Evolutionary conservation across 2,113 vertebrate species (phyloP), one percentile per base, ranked within the genome.

Genomic region (Muscicapa adusta): DNA sequence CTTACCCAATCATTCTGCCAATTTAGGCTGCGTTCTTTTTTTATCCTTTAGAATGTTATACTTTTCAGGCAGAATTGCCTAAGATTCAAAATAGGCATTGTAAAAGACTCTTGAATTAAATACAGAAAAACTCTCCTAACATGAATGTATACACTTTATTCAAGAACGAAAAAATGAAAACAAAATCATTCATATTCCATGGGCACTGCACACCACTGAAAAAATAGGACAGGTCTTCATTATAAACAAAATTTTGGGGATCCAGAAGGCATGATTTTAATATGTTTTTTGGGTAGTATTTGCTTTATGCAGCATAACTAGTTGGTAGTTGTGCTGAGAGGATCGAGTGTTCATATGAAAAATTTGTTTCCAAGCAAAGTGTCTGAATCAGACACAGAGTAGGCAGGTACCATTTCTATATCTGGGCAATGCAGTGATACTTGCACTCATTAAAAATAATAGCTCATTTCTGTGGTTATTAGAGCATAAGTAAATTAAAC

Each of bases 381-480:
- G 33, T 70, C 67, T 91, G 73, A 91, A 84, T 85, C 53, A 57
- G 50, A 54, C 47, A 50, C 50, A 87, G 80, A 76, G 33, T 26
- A 78, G 72, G 70, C 28, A 93, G 86, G 48, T 89, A 91, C 54
- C 65, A 77, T 76, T 88, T 81, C 77, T 66, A 3, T 50, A 81
- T 84, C 76, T 92, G 74, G 42, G 82, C 42, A 94, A 68, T 60
- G 56, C 88, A 92, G 73, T 88, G 91, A 89, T 54, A 74, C 75
- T 77, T 70, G 63, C 42, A 74, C 60, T 96, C 94, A 88, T 97
- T 94, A 96, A 97, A 96, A 97, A 91, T 93, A 95, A 96, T 91
- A 96, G 85, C 85, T 95, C 58, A 93, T 96, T 95, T 96, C 89
- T 94, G 87, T 95, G 93, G 75, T 92, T 97, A 95, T 94, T 84